These are phyloP conservation scores for Phoronis australis DNA, from an alignment of 2,888 invertebrate genomes.

Conservation along the genomic window DNA sequence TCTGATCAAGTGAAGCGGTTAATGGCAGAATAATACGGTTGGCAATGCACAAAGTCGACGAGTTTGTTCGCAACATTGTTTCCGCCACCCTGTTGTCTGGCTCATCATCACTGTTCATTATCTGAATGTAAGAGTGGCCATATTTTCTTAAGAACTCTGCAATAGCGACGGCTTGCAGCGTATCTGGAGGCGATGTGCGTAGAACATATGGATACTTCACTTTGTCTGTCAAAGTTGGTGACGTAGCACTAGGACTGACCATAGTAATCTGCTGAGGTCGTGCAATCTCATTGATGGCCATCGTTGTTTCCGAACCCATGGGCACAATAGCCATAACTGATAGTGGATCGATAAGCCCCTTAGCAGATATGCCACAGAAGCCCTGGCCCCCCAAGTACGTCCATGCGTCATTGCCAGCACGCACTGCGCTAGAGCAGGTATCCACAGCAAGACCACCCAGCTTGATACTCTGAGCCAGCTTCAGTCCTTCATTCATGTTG, in stretches of 20 bases:
- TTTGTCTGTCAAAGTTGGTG: constrained; percentile 31
- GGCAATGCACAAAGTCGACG: constrained; percentile 28
- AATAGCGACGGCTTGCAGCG: constrained; percentile 35
- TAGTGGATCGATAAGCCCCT: constrained; percentile 30
- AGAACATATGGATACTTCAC: constrained; percentile 34
- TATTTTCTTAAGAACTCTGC: constrained; percentile 33
- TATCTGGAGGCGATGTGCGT: constrained; percentile 41
- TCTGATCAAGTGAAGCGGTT: constrained; percentile 24
- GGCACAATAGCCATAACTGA: constrained; percentile 44
- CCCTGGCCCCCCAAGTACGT: constrained; percentile 47
- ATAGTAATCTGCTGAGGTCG: constrained; percentile 41
- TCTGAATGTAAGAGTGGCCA: constrained; percentile 45
- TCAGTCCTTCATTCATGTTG: constrained; percentile 34
- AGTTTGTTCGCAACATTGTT: constrained; percentile 28
- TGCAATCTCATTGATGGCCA: constrained; percentile 41
- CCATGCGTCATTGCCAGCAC: constrained; percentile 48
- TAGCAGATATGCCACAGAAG: constrained; percentile 32
- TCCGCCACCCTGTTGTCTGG: constrained; percentile 35
- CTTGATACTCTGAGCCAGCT: constrained; percentile 26
- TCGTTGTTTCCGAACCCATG: constrained; percentile 32
- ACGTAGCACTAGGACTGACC: constrained; percentile 47
- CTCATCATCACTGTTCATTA: constrained; percentile 42
- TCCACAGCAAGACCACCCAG: constrained; percentile 50
- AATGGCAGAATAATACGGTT: constrained; percentile 26
- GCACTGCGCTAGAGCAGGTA: constrained; percentile 41